A percentile compares a stretch with the other conserved stretches of the same genome.
These are phyloP conservation scores for Odontamblyopus rebecca DNA, from an alignment of 2,797 vertebrate species.

Conservation along the genomic window DNA sequence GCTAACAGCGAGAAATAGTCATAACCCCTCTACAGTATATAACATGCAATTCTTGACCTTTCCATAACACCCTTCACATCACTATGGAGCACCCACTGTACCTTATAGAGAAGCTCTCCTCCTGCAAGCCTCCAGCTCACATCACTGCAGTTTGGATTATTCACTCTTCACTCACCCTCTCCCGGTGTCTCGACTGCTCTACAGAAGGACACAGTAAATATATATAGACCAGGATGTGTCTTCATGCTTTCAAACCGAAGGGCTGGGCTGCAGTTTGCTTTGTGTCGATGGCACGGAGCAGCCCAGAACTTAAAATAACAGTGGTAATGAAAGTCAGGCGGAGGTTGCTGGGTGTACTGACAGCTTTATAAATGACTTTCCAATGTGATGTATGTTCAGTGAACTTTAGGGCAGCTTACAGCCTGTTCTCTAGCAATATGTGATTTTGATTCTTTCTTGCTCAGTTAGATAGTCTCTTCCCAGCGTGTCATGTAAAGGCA, in stretches of 20 bases:
- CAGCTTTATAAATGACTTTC: conserved; percentile 79
- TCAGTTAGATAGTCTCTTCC: conserved; percentile 38
- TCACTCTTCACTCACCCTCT: conserved; percentile 28
- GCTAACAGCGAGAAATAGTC: too few relatives aligned
- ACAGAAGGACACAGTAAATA: conserved; percentile 46
- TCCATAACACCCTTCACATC: conserved; percentile 3
- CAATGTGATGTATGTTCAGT: conserved; percentile 76
- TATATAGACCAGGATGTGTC: conserved; percentile 39
- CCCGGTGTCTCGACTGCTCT: conserved; percentile 28
- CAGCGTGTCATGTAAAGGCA: conserved; percentile 33
- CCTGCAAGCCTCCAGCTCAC: conserved; percentile 34
- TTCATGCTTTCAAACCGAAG: conserved; percentile 42
- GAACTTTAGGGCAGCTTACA: conserved; percentile 70
- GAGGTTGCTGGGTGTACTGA: conserved; percentile 67
- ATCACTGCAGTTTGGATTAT: conserved; percentile 38
- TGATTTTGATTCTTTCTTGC: conserved; percentile 53
- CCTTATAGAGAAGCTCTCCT: conserved; percentile 13
- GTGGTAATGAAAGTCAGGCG: conserved; percentile 65
- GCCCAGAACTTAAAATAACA: conserved; percentile 54
- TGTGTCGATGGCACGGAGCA: conserved; percentile 45
- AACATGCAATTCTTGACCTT: conserved; percentile 8
- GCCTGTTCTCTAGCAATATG: conserved; percentile 45
- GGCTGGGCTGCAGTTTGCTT: conserved; percentile 35
- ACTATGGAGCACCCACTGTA: not conserved
- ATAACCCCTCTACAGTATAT: not conserved